These are phyloP conservation scores for Helicoverpa armigera DNA, from an alignment of 1,140 invertebrate species.

Conservation along the genomic window DNA sequence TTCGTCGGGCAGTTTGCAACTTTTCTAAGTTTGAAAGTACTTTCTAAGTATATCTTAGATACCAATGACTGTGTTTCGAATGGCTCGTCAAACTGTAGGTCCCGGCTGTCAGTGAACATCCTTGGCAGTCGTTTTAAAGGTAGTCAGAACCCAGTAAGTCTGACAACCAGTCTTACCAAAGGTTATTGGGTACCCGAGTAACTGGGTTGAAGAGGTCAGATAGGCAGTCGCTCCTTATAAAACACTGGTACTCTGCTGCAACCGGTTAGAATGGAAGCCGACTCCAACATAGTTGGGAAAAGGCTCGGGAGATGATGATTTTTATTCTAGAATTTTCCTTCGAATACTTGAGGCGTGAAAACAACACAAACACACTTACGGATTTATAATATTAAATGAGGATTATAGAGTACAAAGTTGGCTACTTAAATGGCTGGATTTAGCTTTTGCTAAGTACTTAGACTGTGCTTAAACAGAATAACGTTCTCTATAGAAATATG, in stretches of 20 bases:
- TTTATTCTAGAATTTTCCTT: neutral
- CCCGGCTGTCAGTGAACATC: neutral
- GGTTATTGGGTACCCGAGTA: no score
- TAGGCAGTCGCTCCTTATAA: no score
- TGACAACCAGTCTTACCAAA: no score
- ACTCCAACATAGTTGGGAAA: neutral
- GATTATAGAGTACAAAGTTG: constrained; percentile 37
- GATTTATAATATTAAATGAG: constrained; percentile 41
- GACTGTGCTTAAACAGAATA: constrained; percentile 28
- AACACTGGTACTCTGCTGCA: neutral
- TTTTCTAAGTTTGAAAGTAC: no score
- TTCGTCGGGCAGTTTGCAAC: no score
- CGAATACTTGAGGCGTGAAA: constrained; percentile 16
- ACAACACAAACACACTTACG: neutral
- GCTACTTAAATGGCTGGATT: constrained; percentile 32
- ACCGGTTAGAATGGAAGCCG: neutral
- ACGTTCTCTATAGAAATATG: constrained; percentile 22
- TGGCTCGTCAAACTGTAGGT: neutral
- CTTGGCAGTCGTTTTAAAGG: neutral
- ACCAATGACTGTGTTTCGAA: no score
- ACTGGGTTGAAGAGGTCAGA: no score
- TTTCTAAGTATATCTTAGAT: no score
- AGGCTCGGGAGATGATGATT: neutral
- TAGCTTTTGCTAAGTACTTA: constrained; percentile 35
- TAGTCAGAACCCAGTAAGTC: no score